Evolutionary conservation across 2,888 invertebrate species (phyloP).

Genomic region (Drosophila kanekoi): DNA sequence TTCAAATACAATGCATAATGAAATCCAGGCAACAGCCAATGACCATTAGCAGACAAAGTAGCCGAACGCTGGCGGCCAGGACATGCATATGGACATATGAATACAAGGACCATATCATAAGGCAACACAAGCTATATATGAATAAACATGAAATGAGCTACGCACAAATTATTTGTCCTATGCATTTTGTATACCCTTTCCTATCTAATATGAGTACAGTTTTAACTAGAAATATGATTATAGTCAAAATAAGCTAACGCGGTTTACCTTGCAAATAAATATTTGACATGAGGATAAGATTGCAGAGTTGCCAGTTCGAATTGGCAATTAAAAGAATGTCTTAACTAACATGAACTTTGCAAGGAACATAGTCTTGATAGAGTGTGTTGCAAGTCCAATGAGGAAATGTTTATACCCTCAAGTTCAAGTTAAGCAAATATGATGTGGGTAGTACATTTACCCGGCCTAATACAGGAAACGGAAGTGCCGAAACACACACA

Average conservation of each 20-base stretch:
- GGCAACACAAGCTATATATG: constrained; percentile 73
- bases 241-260: not conserved
- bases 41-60: constrained; percentile 71
- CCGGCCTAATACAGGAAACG: constrained; percentile 74
- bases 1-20: constrained; percentile 68
- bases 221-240: no score
- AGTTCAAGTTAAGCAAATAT: constrained; percentile 45
- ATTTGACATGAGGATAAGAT: not conserved
- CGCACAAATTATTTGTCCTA: not conserved
- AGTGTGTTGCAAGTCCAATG: not conserved
- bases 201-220: fast-evolving
- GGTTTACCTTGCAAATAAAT: not conserved
- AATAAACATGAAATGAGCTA: constrained; percentile 64
- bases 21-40: constrained; percentile 68
- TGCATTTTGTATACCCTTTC: constrained; percentile 23
- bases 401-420: not conserved
- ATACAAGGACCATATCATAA: constrained; percentile 43
- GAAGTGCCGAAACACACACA: constrained; percentile 68
- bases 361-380: not conserved
- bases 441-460: constrained; percentile 46
- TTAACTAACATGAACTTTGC: not conserved
- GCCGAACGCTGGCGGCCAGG: constrained; percentile 57
- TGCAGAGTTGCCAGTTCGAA: not conserved
- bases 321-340: not conserved
- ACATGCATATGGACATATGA: constrained; percentile 45